phyloP scores from a whole-genome alignment of 92 coral and sea anemone genomes.

The Montipora capitata region DNA sequence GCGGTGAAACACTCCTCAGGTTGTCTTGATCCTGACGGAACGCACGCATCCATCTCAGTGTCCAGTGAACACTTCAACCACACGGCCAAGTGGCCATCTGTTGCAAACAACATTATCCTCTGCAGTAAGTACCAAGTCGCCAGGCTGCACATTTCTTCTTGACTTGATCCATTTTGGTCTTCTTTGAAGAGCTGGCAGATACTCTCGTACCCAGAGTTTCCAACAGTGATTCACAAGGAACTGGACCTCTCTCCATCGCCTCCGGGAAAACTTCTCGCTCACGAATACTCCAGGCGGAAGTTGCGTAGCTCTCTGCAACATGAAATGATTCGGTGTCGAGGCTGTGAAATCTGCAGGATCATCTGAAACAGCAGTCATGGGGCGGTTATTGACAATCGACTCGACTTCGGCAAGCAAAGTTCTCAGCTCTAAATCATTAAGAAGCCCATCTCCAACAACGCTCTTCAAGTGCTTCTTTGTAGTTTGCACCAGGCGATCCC shows the following conservation, averaged over 20 bases:
- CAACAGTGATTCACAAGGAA: not conserved
- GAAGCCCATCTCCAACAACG: no score
- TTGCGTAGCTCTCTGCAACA: not conserved
- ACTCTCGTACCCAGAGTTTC: conserved; percentile 53
- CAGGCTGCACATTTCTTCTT: conserved; percentile 46
- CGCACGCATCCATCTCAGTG: conserved; percentile 48
- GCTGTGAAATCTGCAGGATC: not conserved
- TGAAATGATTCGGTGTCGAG: not conserved
- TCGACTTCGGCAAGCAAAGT: no score
- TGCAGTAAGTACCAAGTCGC: conserved; percentile 54
- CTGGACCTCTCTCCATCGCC: no score
- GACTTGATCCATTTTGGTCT: conserved; percentile 55
- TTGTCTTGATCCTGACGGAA: conserved; percentile 38
- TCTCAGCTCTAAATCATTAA: no score
- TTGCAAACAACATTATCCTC: conserved; percentile 59
- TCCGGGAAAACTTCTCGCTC: no score
- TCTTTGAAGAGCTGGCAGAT: no score
- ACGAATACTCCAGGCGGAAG: not conserved
- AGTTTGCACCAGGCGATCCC: conserved; percentile 5
- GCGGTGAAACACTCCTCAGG: conserved; percentile 33
- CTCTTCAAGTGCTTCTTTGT: conserved; percentile 69
- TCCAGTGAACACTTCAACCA: conserved; percentile 47
- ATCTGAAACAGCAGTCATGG: no score
- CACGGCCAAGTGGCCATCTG: conserved; percentile 53
- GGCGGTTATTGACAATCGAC: no score